Percentiles rank a stretch among this genome's conserved stretches.
phyloP scores from a whole-genome alignment of 1,140 invertebrate species.

The Sogatella furcifera region DNA sequence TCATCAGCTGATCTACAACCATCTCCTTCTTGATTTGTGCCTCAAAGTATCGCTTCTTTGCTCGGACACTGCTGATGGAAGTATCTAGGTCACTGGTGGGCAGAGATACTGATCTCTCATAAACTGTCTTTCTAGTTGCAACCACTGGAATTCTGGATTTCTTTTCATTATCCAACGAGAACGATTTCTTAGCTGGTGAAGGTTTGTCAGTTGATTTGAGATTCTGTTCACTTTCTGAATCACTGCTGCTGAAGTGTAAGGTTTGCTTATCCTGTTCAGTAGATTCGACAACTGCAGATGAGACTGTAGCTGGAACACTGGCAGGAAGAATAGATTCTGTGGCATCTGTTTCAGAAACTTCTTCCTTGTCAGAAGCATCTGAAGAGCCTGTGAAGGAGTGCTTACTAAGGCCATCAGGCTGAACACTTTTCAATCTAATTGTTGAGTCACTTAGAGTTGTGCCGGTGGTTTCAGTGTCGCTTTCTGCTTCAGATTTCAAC shows the following conservation, averaged over 20 bases:
- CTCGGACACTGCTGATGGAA: conserved; percentile 26
- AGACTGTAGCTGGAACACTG: conserved; percentile 23
- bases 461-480: conserved; percentile 18
- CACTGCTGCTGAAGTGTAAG: conserved; percentile 18
- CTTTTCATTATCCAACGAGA: background rate
- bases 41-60: conserved; percentile 37
- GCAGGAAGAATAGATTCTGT: conserved; percentile 3
- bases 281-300: conserved; percentile 18
- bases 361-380: conserved; percentile 20
- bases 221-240: conserved; percentile 30
- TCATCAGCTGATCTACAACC: conserved; percentile 36
- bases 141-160: conserved; percentile 1
- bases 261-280: conserved; percentile 13
- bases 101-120: conserved; percentile 36
- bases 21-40: conserved; percentile 39
- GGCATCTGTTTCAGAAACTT: conserved; percentile 23
- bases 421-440: conserved; percentile 12
- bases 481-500: conserved; percentile 16
- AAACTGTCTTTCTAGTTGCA: conserved; percentile 29
- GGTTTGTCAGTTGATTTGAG: conserved; percentile 22
- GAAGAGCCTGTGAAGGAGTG: conserved; percentile 20
- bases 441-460: conserved; percentile 21
- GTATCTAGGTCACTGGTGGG: conserved; percentile 34
- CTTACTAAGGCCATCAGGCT: conserved; percentile 12
- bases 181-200: background rate